These are phyloP conservation scores for Sebastes minor DNA, from an alignment of 2,797 vertebrate species.

Conservation along the genomic window DNA sequence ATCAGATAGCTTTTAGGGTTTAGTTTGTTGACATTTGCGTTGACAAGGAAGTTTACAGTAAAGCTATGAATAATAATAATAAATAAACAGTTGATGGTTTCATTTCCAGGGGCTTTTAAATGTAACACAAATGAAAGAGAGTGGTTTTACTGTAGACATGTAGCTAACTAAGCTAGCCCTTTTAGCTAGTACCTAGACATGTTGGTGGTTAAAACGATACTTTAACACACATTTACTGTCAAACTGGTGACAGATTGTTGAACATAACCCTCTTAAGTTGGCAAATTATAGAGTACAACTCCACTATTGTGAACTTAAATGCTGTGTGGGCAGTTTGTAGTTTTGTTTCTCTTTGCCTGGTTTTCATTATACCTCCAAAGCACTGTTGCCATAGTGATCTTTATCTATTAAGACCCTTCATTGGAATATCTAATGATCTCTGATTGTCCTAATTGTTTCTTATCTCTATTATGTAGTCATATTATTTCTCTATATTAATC, in stretches of 20 bases:
- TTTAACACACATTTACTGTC: background rate
- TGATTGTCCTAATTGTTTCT: too few species aligned
- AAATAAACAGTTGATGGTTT: rapidly evolving
- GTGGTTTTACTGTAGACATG: background rate
- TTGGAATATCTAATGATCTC: too few species aligned
- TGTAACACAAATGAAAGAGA: background rate
- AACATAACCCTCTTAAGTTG: background rate
- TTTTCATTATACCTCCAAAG: background rate
- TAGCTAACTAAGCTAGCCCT: constrained; percentile 59
- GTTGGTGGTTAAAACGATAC: background rate
- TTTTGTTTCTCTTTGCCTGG: constrained; percentile 5
- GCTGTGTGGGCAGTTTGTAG: background rate
- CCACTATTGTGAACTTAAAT: background rate
- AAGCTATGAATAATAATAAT: rapidly evolving
- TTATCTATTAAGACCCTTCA: too few species aligned
- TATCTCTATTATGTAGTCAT: too few species aligned
- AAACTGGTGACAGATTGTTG: background rate
- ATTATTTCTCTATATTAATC: too few species aligned
- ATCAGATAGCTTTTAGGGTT: background rate
- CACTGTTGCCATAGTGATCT: constrained; percentile 15
- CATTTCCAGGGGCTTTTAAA: background rate
- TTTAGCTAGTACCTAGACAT: background rate
- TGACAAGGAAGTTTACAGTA: background rate
- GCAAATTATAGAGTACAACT: background rate
- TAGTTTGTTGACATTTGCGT: background rate